These are phyloP conservation scores for Chesias legatella DNA, from an alignment of 2,888 invertebrate genomes.

Conservation along the genomic window DNA sequence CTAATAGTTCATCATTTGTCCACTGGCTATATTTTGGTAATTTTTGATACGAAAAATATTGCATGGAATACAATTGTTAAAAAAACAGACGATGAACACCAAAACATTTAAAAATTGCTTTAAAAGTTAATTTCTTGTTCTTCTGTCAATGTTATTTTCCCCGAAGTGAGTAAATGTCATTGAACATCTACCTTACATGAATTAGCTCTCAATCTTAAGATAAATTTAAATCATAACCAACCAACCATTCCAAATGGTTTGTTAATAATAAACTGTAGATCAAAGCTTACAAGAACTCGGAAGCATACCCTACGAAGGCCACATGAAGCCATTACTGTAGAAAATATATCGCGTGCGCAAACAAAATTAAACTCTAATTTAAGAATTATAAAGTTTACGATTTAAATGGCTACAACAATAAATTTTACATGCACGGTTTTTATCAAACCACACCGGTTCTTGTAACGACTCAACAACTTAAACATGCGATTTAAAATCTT, in stretches of 20 bases:
- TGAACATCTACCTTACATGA: too few relatives aligned
- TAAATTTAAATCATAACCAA: not conserved
- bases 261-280: conserved; percentile 24
- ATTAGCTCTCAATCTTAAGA: too few relatives aligned
- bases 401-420: not conserved
- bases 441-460: not conserved
- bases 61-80: too few relatives aligned
- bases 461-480: not conserved
- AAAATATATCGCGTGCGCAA: not conserved
- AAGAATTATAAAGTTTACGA: not conserved
- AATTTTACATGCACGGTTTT: conserved; percentile 4
- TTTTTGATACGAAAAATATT: too few relatives aligned
- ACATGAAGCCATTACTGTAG: conserved; percentile 13
- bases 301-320: conserved; percentile 53
- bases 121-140: too few relatives aligned
- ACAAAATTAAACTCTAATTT: conserved; percentile 7
- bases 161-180: too few relatives aligned
- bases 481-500: conserved; percentile 5
- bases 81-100: too few relatives aligned
- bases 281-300: conserved; percentile 47
- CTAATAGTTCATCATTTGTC: too few relatives aligned
- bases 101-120: too few relatives aligned
- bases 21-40: too few relatives aligned
- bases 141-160: too few relatives aligned
- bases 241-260: conserved; percentile 15